Evolutionary conservation across 2,888 invertebrate species (phyloP), one percentile per base, ranked within the genome.

Genomic region (Cryptosula pallasiana): DNA sequence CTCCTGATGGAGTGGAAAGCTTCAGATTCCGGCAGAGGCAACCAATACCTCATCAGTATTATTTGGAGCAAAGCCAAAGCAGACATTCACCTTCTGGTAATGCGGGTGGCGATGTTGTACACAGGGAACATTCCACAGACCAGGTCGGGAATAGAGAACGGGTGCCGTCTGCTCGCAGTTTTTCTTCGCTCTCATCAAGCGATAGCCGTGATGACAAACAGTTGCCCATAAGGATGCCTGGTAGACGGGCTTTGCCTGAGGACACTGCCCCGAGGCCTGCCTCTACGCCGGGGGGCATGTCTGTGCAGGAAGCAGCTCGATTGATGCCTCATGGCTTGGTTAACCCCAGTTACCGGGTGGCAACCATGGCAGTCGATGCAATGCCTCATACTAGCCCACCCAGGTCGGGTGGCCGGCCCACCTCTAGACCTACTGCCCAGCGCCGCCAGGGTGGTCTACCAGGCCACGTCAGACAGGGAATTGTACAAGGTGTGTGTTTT

Each of bases 401-500:
- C 32, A 9, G 25, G n/a, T 16, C 5, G 3, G 5, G 13, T 5
- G 25, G 57, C 20, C 45, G 9, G 9, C 9, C 20, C 20, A 2
- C 3, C 5, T 5, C 63, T 13, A 27, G 32, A 32, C 63, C 63
- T 32, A 32, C 25, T 63, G 20, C 63, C 13, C 16, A 27, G 3
- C 27, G 32, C 3, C 63, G 63, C 2, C 2, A 9, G 5, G 63
- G 63, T 16, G 63, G 63, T 3, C 27, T 63, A n/a, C 63, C 63
- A 27, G 63, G 63, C 9, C 63, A 63, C 27, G 63, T 63, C 13
- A 63, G 63, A n/a, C 32, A 63, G 13, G 63, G 63, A 27, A 63
- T 63, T 32, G 63, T 63, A 32, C 63, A 63, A 63, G 63, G 63
- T 63, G 63, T 63, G 63, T 63, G n/a, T 45, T 5, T 20, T 45